Evolutionary conservation across 2,797 vertebrate species (phyloP).

Genomic region (Aeoliscus strigatus): DNA sequence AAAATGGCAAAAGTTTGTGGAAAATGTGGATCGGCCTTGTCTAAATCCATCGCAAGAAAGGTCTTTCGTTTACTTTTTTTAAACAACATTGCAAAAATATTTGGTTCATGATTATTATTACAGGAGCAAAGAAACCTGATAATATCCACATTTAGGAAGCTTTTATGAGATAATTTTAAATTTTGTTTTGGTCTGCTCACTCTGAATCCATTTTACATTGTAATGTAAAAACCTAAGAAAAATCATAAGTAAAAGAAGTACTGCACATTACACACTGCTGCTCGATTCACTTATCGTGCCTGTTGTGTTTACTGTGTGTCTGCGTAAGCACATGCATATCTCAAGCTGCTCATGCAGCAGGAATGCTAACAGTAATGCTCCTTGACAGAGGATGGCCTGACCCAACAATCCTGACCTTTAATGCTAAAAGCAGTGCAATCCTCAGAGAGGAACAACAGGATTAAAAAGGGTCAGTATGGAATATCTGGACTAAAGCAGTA

Average conservation of each 20-base stretch:
- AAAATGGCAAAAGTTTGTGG: no score
- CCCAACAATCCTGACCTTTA: conserved; percentile 58
- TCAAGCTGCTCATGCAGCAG: conserved; percentile 45
- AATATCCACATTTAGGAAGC: no score
- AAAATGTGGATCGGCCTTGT: no score
- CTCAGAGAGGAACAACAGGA: conserved; percentile 21
- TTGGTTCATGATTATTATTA: no score
- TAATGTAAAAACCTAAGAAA: conserved; percentile 4
- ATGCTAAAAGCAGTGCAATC: conserved; percentile 39
- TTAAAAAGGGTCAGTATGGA: conserved; percentile 24
- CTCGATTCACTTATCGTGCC: conserved; percentile 9
- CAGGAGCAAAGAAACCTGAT: no score
- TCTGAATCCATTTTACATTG: conserved; percentile 1
- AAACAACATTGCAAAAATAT: no score
- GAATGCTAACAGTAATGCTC: conserved; percentile 57
- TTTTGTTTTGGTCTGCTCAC: no score
- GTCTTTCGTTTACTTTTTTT: no score
- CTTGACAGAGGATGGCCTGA: conserved; percentile 51
- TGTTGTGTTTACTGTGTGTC: conserved; percentile 10
- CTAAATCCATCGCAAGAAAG: no score
- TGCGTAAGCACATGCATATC: conserved; percentile 25
- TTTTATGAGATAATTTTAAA: no score
- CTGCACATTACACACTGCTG: conserved; percentile 6
- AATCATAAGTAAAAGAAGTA: background rate
- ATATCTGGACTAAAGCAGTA: conserved; percentile 19